Evolutionary conservation across 2,888 invertebrate species (phyloP), one percentile per base, ranked within the genome.

Genomic region (Lasioglossum vierecki): DNA sequence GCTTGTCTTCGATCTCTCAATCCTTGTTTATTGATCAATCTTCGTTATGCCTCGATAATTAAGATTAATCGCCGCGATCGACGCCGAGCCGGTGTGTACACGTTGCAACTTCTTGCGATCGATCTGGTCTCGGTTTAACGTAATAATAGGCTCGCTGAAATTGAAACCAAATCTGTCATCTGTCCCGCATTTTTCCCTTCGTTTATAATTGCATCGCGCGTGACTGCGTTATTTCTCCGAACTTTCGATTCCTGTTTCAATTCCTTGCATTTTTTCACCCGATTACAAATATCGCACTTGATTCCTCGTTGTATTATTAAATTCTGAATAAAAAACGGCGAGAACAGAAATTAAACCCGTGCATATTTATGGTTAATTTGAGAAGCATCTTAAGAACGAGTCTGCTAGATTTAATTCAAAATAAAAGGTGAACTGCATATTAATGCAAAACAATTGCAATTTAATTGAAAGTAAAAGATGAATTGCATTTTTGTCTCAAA

Each of bases 1-100:
- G 60, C 82, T 35, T 49, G 75, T 53, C 57, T 79, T 83, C 75
- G 72, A 79, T 84, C 83, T 83, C 72, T 84, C 76, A 53, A n/a
- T 72, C 66, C 63, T 75, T 72, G 79, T 79, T 84, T 71, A 30
- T 78, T 82, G 60, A 82, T 79, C 84, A 79, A 84, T 75, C 78
- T 75, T 76, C 83, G 84, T 83, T 83, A 84, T 83, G 84, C 71
- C 79, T 76, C 83, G 79, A 49, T 83, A 84, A 84, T 84, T 83
- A 84, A 83, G 83, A 84, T 83, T 84, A 83, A 84, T 84, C 83
- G 60, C 72, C 26, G 71, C 35, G 82, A 84, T 84, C 74, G 49
- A 46, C 30, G 41, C 75, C 60, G 35, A 63, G 26, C 63, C 18
- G 68, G 68, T 18, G 68, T 18, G 68, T 66, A 66, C 66, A 35